Evolutionary conservation across 1,140 invertebrate genomes (phyloP), one percentile per base, ranked within the genome.

Genomic region (Drosophila pachea): DNA sequence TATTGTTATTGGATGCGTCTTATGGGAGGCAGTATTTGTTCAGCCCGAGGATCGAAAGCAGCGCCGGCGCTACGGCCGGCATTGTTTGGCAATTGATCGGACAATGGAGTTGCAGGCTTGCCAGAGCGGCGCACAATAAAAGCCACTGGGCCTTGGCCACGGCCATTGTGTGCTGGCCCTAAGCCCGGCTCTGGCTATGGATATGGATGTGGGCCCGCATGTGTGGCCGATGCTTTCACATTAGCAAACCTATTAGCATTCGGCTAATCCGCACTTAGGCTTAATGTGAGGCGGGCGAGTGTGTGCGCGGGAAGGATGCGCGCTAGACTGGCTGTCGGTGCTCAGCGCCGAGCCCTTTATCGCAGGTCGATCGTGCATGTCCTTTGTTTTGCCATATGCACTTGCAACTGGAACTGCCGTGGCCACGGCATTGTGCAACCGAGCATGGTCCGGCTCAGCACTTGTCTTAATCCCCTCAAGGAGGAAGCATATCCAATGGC

Each of bases 371-470:
- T 83, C 79, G 69, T 77, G 74, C 52, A 82, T 76, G 79, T 70
- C 48, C 78, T 77, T 82, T 81, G 73, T 83, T 78, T 78, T 63
- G 52, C 31, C 66, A 47, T 29, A 55, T 64, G 38, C 68, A 67
- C 22, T 31, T 60, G 71, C 36, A 55, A 45, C 56, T 53, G 56
- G 33, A 49, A 45, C 52, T 53, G 56, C 45, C 14, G 47, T n/a
- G n/a, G n/a, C n/a, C n/a, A n/a, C n/a, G n/a, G 70, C 78, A 83
- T 83, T 83, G 78, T 84, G 78, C 81, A 84, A 84, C 73, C 71
- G 36, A n/a, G n/a, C 43, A 8, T 56, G 42, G 59, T 40, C 62
- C 65, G 47, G 31, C 55, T 60, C 58, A 58, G 48, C 73, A 75
- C 73, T 86, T 84, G 81, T 74, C 71, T 52, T 68, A 73, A 81